Percentiles rank a stretch among this genome's conserved stretches.
These are phyloP conservation scores for Whitmania pigra DNA, from an alignment of 1,140 invertebrate species.

Conservation along the genomic window DNA sequence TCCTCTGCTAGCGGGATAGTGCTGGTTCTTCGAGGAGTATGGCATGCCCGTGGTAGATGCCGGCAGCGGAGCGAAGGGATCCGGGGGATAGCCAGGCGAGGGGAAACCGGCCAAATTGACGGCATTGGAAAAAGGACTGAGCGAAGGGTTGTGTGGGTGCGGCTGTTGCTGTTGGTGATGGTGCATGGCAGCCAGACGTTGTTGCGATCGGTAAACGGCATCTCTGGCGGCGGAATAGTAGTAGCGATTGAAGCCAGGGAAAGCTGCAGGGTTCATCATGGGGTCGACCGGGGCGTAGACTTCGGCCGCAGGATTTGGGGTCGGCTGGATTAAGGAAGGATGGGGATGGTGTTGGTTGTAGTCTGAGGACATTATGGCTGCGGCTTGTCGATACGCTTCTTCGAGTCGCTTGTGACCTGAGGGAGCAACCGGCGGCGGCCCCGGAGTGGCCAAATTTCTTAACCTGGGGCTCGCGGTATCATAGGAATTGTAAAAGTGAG, in stretches of 20 bases:
- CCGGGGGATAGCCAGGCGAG: not conserved
- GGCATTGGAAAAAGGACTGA: slow-evolving; percentile 12
- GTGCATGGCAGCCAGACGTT: slow-evolving; percentile 13
- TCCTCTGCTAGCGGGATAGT: not conserved
- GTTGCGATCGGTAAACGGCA: slow-evolving; percentile 21
- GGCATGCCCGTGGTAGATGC: not conserved
- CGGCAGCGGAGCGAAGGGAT: not conserved
- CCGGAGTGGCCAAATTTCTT: not conserved
- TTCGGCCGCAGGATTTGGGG: slow-evolving; percentile 13
- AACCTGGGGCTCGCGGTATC: not conserved
- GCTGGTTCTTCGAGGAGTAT: not conserved
- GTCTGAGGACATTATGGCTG: slow-evolving; percentile 17
- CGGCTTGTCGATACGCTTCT: slow-evolving; percentile 22
- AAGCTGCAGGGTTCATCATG: not conserved
- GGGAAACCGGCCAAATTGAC: not conserved
- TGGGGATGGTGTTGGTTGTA: slow-evolving; percentile 6
- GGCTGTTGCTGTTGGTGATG: slow-evolving; percentile 15
- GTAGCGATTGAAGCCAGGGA: slow-evolving; percentile 18
- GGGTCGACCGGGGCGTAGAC: slow-evolving; percentile 20
- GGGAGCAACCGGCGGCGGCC: not conserved
- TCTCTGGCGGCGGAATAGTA: slow-evolving; percentile 21
- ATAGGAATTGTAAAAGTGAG: not conserved
- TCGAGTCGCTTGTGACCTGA: slow-evolving; percentile 21
- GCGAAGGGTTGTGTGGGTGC: not conserved
- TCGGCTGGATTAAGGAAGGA: slow-evolving; percentile 1